Evolutionary conservation across 2,113 vertebrate genomes (phyloP).

Genomic region (Danionella cerebrum): DNA sequence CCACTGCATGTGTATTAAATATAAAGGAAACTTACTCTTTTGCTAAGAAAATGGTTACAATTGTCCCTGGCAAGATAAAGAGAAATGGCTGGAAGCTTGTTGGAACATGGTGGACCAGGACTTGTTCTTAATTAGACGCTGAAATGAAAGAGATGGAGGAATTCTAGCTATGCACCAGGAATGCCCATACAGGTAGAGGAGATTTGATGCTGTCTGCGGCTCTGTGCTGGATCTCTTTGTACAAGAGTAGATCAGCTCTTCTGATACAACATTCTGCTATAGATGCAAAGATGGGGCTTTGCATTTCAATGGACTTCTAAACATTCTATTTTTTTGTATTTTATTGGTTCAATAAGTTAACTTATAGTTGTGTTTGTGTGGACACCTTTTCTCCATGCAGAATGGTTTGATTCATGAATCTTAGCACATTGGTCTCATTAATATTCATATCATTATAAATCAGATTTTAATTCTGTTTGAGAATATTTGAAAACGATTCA

Average conservation of each 20-base stretch:
- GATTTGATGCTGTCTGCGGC: slow-evolving; percentile 46
- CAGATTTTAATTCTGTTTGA: too few species aligned
- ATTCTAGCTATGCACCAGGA: slow-evolving; percentile 53
- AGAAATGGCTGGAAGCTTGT: slow-evolving; percentile 40
- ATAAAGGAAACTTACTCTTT: too few species aligned
- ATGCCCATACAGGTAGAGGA: slow-evolving; percentile 59
- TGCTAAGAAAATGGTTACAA: too few species aligned
- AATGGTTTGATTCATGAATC: too few species aligned
- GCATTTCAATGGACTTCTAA: background rate
- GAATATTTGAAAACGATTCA: too few species aligned
- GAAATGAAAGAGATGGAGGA: slow-evolving; percentile 42
- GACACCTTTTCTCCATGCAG: too few species aligned
- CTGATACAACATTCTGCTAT: slow-evolving; percentile 29
- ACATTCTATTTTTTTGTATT: background rate
- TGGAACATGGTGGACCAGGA: slow-evolving; percentile 47
- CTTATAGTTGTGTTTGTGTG: too few species aligned
- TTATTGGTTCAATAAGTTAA: too few species aligned
- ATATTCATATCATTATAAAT: too few species aligned
- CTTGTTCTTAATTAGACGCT: slow-evolving; percentile 44
- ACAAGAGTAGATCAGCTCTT: slow-evolving; percentile 22
- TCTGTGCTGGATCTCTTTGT: slow-evolving; percentile 20
- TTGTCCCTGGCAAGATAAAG: background rate
- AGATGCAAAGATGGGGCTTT: background rate
- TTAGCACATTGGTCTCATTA: too few species aligned
- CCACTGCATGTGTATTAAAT: too few species aligned